Evolutionary conservation across 1,140 invertebrate species (phyloP).

Genomic region (fruit fly (Drosophila melanogaster)): Release_6_plus_ISO1_MT NT_033777.3:31340501-31341000

Average conservation of each 20-base stretch:
- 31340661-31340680: constrained; percentile 15
- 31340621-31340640: constrained; percentile 51
- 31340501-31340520: constrained; percentile 84
- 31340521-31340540: constrained; percentile 85
- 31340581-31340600: constrained; percentile 84
- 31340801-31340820: constrained; percentile 83
- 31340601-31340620: constrained; percentile 16
- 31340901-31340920: constrained; percentile 82
- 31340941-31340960: constrained; percentile 64
- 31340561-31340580: constrained; percentile 88
- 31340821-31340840: constrained; percentile 83
- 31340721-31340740: constrained; percentile 77
- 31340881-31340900: constrained; percentile 29
- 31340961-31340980: constrained; percentile 40
- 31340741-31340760: constrained; percentile 27
- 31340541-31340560: constrained; percentile 88
- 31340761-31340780: constrained; percentile 63
- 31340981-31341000: constrained; percentile 77
- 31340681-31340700: constrained; percentile 15
- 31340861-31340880: constrained; percentile 37
- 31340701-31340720: constrained; percentile 74
- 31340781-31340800: constrained; percentile 74
- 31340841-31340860: constrained; percentile 40
- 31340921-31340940: constrained; percentile 81
- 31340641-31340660: constrained; percentile 13